Conservation (phyloP, 2,113 vertebrate genomes). For the Plestiodon gilberti region DNA sequence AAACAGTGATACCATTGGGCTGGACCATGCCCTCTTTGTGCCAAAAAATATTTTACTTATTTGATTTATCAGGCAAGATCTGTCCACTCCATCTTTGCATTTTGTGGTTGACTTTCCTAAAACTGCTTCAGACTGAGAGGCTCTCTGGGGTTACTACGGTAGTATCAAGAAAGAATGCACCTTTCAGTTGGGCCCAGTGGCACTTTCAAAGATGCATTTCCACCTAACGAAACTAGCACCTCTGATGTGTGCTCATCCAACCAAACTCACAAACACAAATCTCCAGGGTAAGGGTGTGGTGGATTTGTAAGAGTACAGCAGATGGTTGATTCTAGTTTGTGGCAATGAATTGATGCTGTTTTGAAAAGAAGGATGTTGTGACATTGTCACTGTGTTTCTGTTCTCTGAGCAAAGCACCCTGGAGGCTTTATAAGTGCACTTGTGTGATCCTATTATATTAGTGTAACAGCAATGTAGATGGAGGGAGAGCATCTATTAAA, state of each 20-base stretch:
- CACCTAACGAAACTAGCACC: neutral
- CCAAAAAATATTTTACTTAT: neutral
- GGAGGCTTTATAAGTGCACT: conserved; percentile 41
- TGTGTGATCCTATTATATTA: conserved; percentile 44
- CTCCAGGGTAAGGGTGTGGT: neutral
- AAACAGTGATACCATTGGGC: neutral
- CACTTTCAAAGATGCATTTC: neutral
- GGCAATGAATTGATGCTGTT: neutral
- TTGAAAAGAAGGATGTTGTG: conserved; percentile 1
- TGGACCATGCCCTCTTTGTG: neutral
- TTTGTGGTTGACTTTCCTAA: fast-evolving
- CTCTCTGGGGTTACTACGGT: neutral
- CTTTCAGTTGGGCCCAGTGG: neutral
- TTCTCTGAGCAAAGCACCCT: conserved; percentile 25
- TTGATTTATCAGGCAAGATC: neutral
- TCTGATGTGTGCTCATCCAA: neutral
- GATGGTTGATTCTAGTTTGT: neutral
- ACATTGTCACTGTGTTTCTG: conserved; percentile 15
- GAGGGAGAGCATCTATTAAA: conserved; percentile 29
- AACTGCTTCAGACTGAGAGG: neutral
- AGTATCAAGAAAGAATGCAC: neutral
- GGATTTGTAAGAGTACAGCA: neutral
- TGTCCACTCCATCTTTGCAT: neutral
- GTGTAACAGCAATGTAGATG: conserved; percentile 12
- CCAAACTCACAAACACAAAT: neutral